Evolutionary conservation across 2,888 invertebrate species (phyloP).

Genomic region (Melanargia galathea): DNA sequence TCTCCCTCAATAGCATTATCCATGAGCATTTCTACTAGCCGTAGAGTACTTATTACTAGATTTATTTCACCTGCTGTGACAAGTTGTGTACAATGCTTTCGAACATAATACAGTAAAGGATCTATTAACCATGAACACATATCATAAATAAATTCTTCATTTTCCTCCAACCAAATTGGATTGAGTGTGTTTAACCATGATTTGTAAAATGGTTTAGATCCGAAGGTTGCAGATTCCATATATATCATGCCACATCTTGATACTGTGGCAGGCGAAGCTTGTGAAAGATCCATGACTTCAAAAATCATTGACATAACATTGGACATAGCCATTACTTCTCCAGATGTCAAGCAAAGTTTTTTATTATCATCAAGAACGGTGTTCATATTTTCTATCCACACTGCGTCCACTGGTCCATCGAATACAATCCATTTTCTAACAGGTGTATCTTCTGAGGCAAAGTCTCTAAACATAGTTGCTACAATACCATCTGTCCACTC

Average conservation of each 20-base stretch:
- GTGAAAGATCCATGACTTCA: slow-evolving; percentile 92
- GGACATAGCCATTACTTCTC: slow-evolving; percentile 93
- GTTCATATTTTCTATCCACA: slow-evolving; percentile 96
- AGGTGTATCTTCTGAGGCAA: slow-evolving; percentile 87
- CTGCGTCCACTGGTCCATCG: slow-evolving; percentile 94
- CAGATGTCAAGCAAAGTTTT: slow-evolving; percentile 92
- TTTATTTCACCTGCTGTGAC: slow-evolving; percentile 88
- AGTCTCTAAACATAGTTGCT: slow-evolving; percentile 89
- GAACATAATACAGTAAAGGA: slow-evolving; percentile 87
- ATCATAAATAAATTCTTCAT: slow-evolving; percentile 81
- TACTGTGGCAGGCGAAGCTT: slow-evolving; percentile 93
- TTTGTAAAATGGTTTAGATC: slow-evolving; percentile 90
- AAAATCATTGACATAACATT: slow-evolving; percentile 92
- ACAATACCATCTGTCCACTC: slow-evolving; percentile 96
- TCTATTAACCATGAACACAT: slow-evolving; percentile 91
- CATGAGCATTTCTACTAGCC: slow-evolving; percentile 89
- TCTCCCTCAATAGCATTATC: slow-evolving; percentile 86
- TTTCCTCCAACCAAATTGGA: slow-evolving; percentile 84
- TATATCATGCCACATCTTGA: slow-evolving; percentile 96
- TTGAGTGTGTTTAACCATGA: slow-evolving; percentile 89
- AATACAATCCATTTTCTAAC: slow-evolving; percentile 96
- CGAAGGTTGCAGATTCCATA: slow-evolving; percentile 91
- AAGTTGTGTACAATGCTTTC: slow-evolving; percentile 85
- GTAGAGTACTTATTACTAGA: slow-evolving; percentile 86
- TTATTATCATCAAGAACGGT: slow-evolving; percentile 94